Evolutionary conservation across 2,888 invertebrate species (phyloP).

Genomic region (Drosophila cyrtoloma): DNA sequence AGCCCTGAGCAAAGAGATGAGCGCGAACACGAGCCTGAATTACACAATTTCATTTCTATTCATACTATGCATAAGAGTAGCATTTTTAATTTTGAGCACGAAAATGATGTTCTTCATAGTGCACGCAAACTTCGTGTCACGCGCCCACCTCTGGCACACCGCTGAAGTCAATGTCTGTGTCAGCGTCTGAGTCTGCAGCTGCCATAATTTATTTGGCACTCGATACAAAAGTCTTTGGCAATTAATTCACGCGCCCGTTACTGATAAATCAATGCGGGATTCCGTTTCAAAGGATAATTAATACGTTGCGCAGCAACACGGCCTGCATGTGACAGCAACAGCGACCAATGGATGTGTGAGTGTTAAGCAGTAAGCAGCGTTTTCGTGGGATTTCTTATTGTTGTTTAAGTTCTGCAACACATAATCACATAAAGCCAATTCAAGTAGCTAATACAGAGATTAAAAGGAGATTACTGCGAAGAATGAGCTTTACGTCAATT

Average conservation of each 20-base stretch:
- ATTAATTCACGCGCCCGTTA: slow-evolving; percentile 69
- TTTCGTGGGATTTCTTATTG: not conserved
- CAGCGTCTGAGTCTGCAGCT: slow-evolving; percentile 17
- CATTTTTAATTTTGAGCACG: not conserved
- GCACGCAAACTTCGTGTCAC: slow-evolving; percentile 2
- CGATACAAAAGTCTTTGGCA: slow-evolving; percentile 72
- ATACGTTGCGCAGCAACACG: slow-evolving; percentile 57
- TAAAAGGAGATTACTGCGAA: not conserved
- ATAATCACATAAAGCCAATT: slow-evolving; percentile 4
- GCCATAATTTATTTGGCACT: slow-evolving; percentile 66
- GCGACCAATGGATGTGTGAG: slow-evolving; percentile 10
- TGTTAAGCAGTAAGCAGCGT: slow-evolving; percentile 1
- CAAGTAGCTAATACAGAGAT: not conserved
- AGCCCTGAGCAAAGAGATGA: slow-evolving; percentile 3
- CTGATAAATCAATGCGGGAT: slow-evolving; percentile 73
- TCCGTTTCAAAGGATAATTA: slow-evolving; percentile 72
- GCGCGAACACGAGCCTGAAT: too few species aligned
- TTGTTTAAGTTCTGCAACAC: not conserved
- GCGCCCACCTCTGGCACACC: not conserved
- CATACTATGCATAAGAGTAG: not conserved
- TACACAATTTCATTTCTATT: not conserved
- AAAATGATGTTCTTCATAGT: not conserved
- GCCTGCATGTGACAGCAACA: slow-evolving; percentile 62
- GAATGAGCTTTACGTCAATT: not conserved
- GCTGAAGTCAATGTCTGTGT: slow-evolving; percentile 9